phyloP scores from a whole-genome alignment of 1,140 invertebrate genomes.

The Cepaea nemoralis region DNA sequence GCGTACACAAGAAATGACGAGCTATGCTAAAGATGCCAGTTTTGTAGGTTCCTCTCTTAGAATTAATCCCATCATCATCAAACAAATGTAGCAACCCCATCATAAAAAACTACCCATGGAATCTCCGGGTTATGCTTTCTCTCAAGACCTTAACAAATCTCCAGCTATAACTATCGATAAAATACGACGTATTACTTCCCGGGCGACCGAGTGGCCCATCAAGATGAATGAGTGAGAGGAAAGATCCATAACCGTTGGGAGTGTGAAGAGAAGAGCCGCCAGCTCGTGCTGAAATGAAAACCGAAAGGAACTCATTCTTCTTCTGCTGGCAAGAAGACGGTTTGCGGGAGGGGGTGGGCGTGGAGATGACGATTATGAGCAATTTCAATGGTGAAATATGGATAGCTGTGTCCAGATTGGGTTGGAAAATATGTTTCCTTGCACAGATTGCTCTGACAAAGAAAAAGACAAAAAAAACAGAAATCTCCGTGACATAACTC shows the following conservation, averaged over 20 bases:
- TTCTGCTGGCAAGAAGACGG: neutral
- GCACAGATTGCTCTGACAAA: neutral
- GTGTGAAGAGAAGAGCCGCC: neutral
- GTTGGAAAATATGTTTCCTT: neutral
- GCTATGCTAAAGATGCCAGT: neutral
- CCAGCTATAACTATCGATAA: neutral
- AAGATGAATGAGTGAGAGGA: constrained; percentile 17
- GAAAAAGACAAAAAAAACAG: too few relatives aligned
- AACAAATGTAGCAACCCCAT: neutral
- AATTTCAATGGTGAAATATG: constrained; percentile 10
- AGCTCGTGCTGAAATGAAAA: constrained; percentile 6
- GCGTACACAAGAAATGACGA: neutral
- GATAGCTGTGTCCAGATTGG: constrained; percentile 3
- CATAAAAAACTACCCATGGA: neutral
- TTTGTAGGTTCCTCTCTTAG: neutral
- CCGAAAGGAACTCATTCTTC: constrained; percentile 11
- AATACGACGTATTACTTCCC: neutral
- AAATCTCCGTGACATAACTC: too few relatives aligned
- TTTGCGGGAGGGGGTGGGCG: neutral
- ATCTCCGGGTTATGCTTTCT: constrained; percentile 12
- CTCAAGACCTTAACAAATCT: constrained; percentile 20
- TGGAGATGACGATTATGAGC: neutral
- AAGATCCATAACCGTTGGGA: constrained; percentile 15
- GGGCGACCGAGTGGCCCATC: constrained; percentile 7
- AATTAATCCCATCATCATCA: constrained; percentile 11